These are phyloP conservation scores for Nemotelus nigrinus DNA, from an alignment of 2,888 invertebrate species.

Conservation along the genomic window DNA sequence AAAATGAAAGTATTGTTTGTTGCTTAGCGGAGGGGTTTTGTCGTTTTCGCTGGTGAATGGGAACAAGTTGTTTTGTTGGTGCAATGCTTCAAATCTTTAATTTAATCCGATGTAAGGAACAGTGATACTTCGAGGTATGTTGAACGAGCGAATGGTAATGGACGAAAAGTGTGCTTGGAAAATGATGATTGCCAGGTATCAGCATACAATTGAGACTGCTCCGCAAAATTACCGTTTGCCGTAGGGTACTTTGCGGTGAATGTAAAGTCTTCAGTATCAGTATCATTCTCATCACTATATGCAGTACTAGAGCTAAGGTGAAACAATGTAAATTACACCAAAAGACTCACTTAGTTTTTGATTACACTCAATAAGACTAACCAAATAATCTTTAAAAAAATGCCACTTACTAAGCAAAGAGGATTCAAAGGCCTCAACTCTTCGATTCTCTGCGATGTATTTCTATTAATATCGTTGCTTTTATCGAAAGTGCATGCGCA, in stretches of 20 bases:
- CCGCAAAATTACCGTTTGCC: not conserved
- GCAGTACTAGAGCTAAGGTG: no score
- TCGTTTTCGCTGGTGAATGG: not conserved
- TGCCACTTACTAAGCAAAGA: constrained; percentile 48
- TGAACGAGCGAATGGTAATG: constrained; percentile 5
- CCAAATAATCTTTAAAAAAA: constrained; percentile 1
- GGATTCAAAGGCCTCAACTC: constrained; percentile 47
- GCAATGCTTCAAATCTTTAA: not conserved
- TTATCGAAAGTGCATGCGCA: not conserved
- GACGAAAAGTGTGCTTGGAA: not conserved
- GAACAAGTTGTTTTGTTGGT: no score
- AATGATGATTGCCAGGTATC: not conserved
- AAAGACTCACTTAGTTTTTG: no score
- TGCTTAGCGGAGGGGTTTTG: not conserved
- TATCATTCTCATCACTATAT: no score
- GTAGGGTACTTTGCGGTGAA: not conserved
- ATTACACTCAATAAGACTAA: not conserved
- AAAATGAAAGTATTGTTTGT: not conserved
- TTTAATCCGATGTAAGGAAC: constrained; percentile 22
- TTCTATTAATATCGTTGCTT: constrained; percentile 46
- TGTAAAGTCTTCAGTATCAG: not conserved
- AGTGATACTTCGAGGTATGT: constrained; percentile 7
- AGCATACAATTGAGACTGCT: not conserved
- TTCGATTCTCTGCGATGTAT: constrained; percentile 48
- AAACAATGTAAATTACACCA: no score